These are phyloP conservation scores for Zoanthus sansibaricus DNA, from an alignment of 92 coral and sea anemone species.

Conservation along the genomic window DNA sequence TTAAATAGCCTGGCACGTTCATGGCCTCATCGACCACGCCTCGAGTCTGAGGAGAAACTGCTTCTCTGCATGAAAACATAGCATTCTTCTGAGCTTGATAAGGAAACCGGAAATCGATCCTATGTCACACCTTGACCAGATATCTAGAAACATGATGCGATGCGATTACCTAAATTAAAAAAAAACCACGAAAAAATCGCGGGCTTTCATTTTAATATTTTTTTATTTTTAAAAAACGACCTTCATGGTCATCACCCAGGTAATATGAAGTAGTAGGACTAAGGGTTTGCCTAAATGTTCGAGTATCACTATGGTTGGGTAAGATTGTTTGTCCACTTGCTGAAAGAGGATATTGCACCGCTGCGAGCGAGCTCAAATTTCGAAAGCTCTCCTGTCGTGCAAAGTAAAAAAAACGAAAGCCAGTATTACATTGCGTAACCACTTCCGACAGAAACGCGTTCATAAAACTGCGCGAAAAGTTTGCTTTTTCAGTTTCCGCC, in stretches of 20 bases:
- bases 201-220: background rate
- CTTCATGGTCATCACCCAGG: too few species aligned
- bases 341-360: background rate
- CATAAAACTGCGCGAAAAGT: slow-evolving; percentile 14
- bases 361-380: slow-evolving; percentile 1
- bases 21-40: too few species aligned
- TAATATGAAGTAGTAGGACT: too few species aligned
- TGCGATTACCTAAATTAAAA: background rate
- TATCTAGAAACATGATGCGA: background rate
- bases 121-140: slow-evolving; percentile 13
- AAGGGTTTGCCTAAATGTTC: too few species aligned
- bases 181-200: background rate
- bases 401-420: background rate
- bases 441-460: slow-evolving; percentile 25
- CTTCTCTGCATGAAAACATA: too few species aligned
- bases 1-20: too few species aligned
- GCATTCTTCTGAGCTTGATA: too few species aligned
- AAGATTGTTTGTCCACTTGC: background rate
- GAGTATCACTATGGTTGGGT: too few species aligned
- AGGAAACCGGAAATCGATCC: slow-evolving; percentile 13
- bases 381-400: background rate
- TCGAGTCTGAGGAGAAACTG: too few species aligned
- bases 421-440: slow-evolving; percentile 33
- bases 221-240: too few species aligned
- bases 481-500: slow-evolving; percentile 17